phyloP scores from a whole-genome alignment of 92 coral and sea anemone genomes.

The Palythoa caribaeorum region DNA sequence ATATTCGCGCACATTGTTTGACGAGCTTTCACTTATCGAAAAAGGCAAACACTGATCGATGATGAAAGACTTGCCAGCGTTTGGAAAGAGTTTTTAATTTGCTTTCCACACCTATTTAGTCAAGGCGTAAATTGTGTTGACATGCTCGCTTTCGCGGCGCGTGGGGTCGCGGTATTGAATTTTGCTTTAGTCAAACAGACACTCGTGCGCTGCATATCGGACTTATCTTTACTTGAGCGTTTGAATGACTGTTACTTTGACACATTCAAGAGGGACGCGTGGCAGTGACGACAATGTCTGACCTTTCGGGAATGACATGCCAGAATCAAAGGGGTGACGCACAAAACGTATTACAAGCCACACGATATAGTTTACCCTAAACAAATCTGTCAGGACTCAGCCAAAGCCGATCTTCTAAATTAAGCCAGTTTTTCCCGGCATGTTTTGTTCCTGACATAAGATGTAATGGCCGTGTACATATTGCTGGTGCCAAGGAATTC shows the following conservation, averaged over 20 bases:
- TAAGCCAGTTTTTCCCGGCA: not conserved
- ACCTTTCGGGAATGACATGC: slow-evolving; percentile 8
- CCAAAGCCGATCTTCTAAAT: slow-evolving; percentile 10
- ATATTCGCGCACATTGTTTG: slow-evolving; percentile 26
- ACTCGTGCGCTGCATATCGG: slow-evolving; percentile 34
- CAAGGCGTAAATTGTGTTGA: not conserved
- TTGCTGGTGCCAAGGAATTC: slow-evolving; percentile 23
- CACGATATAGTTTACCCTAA: not conserved
- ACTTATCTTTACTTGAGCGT: slow-evolving; percentile 13
- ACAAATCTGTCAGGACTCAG: slow-evolving; percentile 1
- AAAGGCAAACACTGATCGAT: slow-evolving; percentile 23
- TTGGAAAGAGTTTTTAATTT: slow-evolving; percentile 27
- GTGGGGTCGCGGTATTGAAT: slow-evolving; percentile 25
- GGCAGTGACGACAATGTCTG: slow-evolving; percentile 30
- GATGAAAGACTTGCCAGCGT: slow-evolving; percentile 4
- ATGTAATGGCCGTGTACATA: slow-evolving; percentile 23
- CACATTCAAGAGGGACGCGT: slow-evolving; percentile 45
- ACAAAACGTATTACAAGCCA: slow-evolving; percentile 1
- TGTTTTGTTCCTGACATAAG: not conserved
- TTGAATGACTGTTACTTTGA: slow-evolving; percentile 38
- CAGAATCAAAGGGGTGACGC: not conserved
- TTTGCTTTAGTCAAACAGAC: slow-evolving; percentile 24
- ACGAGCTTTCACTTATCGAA: slow-evolving; percentile 5
- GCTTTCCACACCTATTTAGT: slow-evolving; percentile 38
- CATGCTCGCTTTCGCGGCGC: slow-evolving; percentile 4